These are phyloP conservation scores for Agriopis aurantiaria DNA, from an alignment of 2,888 invertebrate genomes.

Conservation along the genomic window DNA sequence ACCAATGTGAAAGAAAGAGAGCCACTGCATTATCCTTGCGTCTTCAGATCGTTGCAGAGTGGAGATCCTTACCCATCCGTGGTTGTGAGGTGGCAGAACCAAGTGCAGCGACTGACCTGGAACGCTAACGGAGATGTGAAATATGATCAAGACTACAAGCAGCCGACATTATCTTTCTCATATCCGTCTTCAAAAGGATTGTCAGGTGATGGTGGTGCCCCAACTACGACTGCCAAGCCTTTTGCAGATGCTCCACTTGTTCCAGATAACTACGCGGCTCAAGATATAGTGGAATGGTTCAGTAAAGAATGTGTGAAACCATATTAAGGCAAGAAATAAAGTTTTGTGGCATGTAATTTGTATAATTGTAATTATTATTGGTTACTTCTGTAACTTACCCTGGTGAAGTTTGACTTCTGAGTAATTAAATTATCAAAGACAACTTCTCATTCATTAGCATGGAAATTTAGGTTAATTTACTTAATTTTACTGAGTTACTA, in stretches of 20 bases:
- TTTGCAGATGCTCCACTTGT: constrained; percentile 53
- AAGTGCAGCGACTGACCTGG: constrained; percentile 56
- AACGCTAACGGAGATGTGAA: constrained; percentile 44
- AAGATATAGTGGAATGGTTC: constrained; percentile 51
- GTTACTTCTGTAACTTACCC: neutral
- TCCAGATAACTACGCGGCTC: constrained; percentile 49
- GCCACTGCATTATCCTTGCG: constrained; percentile 55
- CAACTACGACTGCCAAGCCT: constrained; percentile 43
- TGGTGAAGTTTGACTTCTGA: neutral
- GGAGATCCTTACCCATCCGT: constrained; percentile 63
- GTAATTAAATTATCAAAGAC: neutral
- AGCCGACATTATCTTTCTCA: constrained; percentile 44
- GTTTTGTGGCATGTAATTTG: neutral
- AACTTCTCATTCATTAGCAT: neutral
- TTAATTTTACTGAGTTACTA: constrained; percentile 1
- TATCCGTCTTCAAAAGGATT: constrained; percentile 56
- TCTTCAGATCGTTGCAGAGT: constrained; percentile 53
- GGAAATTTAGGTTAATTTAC: neutral
- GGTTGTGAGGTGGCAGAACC: constrained; percentile 57
- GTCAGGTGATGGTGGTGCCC: constrained; percentile 49
- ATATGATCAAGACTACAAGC: constrained; percentile 46
- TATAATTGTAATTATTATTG: neutral
- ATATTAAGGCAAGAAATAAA: constrained; percentile 31
- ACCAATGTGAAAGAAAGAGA: constrained; percentile 49
- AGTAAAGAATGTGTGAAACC: constrained; percentile 48